Conservation (phyloP, 2,888 invertebrate genomes). For the Pyralis farinalis region DNA sequence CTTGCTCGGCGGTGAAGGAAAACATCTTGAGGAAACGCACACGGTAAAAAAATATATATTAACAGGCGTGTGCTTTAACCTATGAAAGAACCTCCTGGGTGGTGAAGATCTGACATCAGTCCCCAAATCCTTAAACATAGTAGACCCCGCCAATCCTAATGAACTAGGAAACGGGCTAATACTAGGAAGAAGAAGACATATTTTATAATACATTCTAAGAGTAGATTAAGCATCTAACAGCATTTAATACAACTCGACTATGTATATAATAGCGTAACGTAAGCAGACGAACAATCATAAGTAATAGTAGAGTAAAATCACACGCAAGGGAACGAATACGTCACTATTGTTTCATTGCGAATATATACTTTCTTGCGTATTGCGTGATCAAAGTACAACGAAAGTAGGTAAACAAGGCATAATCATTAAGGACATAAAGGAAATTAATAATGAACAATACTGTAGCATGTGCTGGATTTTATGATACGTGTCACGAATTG, state of each 20-base stretch:
- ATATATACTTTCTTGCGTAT: conserved; percentile 24
- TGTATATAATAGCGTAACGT: conserved; percentile 13
- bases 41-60: too few relatives aligned
- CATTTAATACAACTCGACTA: conserved; percentile 1
- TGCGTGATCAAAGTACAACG: conserved; percentile 41
- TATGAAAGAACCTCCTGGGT: too few relatives aligned
- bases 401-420: conserved; percentile 47
- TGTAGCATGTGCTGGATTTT: conserved; percentile 4
- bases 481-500: conserved; percentile 16
- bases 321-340: conserved; percentile 29
- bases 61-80: too few relatives aligned
- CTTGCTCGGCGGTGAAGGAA: too few relatives aligned
- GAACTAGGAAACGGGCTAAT: too few relatives aligned
- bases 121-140: too few relatives aligned
- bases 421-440: conserved; percentile 39
- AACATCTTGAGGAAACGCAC: too few relatives aligned
- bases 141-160: too few relatives aligned
- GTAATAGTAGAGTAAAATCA: conserved; percentile 27
- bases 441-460: conserved; percentile 21
- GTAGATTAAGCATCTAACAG: too few relatives aligned
- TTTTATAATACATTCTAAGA: too few relatives aligned
- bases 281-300: conserved; percentile 29
- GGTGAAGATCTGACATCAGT: too few relatives aligned
- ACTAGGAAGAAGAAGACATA: too few relatives aligned
- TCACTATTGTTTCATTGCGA: conserved; percentile 38